These are phyloP conservation scores for Scolopax bukidnonensis DNA, from an alignment of 2,797 vertebrate genomes.

Conservation along the genomic window DNA sequence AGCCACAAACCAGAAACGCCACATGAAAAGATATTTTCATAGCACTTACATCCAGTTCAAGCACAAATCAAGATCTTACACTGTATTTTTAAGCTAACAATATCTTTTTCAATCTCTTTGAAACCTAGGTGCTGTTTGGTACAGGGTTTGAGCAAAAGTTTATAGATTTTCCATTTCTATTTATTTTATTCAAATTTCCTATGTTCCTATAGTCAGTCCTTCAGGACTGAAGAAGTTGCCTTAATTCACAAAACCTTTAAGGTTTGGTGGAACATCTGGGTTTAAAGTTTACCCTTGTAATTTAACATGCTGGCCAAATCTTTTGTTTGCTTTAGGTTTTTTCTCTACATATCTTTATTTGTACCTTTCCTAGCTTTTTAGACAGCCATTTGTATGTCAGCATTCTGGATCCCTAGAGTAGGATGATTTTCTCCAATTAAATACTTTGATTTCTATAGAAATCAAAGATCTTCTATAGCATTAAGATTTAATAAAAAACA, in stretches of 20 bases:
- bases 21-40: not conserved
- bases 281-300: not conserved
- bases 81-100: not conserved
- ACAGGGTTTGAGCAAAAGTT: not conserved
- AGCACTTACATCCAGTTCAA: not conserved
- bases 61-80: not conserved
- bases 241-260: not conserved
- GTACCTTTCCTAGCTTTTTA: not conserved
- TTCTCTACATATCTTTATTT: not conserved
- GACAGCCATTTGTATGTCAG: not conserved
- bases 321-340: constrained; percentile 13
- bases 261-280: not conserved
- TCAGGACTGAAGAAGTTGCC: not conserved
- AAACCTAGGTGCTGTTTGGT: not conserved
- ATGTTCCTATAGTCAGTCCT: not conserved
- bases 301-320: not conserved
- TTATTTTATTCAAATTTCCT: not conserved
- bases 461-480: not conserved
- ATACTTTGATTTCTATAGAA: not conserved
- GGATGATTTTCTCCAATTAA: not conserved
- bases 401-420: not conserved
- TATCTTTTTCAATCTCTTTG: not conserved
- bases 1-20: not conserved
- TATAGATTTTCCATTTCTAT: not conserved
- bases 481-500: not conserved